Evolutionary conservation across 2,888 invertebrate genomes (phyloP).

Genomic region (Andrena camellia): DNA sequence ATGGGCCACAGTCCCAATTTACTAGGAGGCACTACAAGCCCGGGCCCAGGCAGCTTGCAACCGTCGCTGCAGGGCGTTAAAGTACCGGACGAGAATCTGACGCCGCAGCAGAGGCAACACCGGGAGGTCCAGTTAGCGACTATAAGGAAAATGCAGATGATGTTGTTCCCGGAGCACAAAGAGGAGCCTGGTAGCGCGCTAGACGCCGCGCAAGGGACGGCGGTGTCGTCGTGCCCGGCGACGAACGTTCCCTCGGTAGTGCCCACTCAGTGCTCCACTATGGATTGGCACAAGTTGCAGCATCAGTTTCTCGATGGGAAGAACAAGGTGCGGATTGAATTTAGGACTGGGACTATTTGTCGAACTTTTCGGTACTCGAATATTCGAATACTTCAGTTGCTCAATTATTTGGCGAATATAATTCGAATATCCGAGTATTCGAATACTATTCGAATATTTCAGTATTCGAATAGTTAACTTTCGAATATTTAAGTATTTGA

Average conservation of each 20-base stretch:
- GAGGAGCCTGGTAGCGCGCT: constrained; percentile 77
- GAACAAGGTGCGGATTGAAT: constrained; percentile 85
- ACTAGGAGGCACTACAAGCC: constrained; percentile 86
- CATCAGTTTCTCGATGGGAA: constrained; percentile 93
- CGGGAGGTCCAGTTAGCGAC: constrained; percentile 97
- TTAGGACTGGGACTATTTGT: too few species aligned
- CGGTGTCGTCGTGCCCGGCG: constrained; percentile 78
- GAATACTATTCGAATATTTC: too few species aligned
- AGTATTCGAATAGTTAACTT: too few species aligned
- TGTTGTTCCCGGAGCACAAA: constrained; percentile 94
- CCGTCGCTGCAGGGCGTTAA: constrained; percentile 91
- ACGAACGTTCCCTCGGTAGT: constrained; percentile 80
- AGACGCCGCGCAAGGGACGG: constrained; percentile 83
- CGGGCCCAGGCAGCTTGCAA: constrained; percentile 87
- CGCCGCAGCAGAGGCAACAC: constrained; percentile 97
- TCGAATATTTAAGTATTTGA: too few species aligned
- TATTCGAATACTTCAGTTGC: too few species aligned
- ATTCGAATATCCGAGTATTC: too few species aligned
- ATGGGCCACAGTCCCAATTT: constrained; percentile 84
- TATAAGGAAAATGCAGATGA: constrained; percentile 96
- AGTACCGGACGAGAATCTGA: constrained; percentile 97
- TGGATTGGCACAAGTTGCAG: constrained; percentile 97
- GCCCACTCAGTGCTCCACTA: constrained; percentile 84
- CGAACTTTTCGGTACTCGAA: too few species aligned
- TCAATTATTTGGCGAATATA: too few species aligned